Percentiles rank a stretch among this genome's conserved stretches.
Conservation (phyloP, 2,797 vertebrate species). For the Argya squamiceps region DNA sequence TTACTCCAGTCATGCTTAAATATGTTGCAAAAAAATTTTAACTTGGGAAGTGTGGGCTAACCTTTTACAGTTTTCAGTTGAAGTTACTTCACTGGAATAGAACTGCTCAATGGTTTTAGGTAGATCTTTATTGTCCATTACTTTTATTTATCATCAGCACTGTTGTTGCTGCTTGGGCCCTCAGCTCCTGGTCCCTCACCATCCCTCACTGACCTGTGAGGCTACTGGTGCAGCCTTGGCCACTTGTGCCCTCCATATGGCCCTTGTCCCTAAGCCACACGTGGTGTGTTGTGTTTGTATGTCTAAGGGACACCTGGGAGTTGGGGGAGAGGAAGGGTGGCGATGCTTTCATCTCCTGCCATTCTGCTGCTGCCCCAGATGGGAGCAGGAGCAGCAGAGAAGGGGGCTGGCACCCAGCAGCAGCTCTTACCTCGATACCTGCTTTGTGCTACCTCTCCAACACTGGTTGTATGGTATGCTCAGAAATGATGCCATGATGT, state of each 20-base stretch:
- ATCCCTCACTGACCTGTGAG: not conserved
- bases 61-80: not conserved
- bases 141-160: not conserved
- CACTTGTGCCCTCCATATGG: not conserved
- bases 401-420: not conserved
- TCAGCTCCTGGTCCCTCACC: not conserved
- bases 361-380: not conserved
- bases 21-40: not conserved
- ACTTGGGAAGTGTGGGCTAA: not conserved
- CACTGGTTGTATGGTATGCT: not conserved
- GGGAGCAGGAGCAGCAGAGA: not conserved
- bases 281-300: not conserved
- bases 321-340: not conserved
- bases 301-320: not conserved
- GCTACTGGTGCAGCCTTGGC: not conserved
- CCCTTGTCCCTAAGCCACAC: not conserved
- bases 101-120: not conserved
- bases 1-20: not conserved
- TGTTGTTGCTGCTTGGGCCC: not conserved
- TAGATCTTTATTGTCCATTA: not conserved
- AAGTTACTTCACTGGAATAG: not conserved
- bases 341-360: not conserved
- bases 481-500: not conserved
- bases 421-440: fast-evolving
- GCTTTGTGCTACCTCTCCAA: fast-evolving